Evolutionary conservation across 2,888 invertebrate species (phyloP).

Genomic region (Aporophyla lueneburgensis): DNA sequence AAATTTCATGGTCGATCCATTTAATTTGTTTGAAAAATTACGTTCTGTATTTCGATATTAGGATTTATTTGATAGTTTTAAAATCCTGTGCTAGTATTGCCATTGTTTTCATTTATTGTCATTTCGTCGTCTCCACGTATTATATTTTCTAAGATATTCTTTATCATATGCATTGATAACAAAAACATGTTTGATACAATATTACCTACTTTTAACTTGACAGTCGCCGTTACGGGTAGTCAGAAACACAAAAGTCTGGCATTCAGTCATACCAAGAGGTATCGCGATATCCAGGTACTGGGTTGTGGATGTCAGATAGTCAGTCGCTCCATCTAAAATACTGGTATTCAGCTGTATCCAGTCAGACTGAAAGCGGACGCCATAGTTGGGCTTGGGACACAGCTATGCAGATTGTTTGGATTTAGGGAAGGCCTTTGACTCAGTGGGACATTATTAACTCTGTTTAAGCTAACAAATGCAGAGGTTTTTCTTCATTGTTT

Average conservation of each 20-base stretch:
- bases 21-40: no score
- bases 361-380: no score
- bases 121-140: neutral
- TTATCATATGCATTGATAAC: slow-evolving; percentile 22
- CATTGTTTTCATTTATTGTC: neutral
- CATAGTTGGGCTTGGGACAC: neutral
- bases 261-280: neutral
- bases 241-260: neutral
- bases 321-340: no score
- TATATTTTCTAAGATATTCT: neutral
- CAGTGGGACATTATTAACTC: neutral
- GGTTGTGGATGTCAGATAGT: neutral
- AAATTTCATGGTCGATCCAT: neutral
- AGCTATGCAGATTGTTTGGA: neutral
- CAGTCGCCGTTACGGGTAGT: neutral
- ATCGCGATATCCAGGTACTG: neutral
- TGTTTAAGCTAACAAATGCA: neutral
- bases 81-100: neutral
- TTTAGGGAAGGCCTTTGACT: neutral
- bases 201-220: neutral
- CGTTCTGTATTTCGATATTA: neutral
- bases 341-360: no score
- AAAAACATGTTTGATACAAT: neutral
- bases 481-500: neutral
- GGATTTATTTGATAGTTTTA: neutral